Evolutionary conservation across 92 coral and sea anemone genomes (phyloP).

Genomic region (Porites cylindrica): DNA sequence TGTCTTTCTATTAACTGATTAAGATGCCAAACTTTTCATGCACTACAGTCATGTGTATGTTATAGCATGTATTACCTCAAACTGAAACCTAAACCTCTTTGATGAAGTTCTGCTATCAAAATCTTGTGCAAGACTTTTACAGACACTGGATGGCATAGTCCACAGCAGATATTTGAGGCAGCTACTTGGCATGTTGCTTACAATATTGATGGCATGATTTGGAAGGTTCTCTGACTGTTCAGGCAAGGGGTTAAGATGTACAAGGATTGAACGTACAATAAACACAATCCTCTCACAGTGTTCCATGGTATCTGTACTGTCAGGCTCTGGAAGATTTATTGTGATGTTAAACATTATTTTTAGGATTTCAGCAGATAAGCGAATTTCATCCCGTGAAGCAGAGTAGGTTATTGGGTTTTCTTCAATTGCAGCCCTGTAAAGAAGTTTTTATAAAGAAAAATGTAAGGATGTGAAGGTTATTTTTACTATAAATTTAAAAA

Average conservation of each 20-base stretch:
- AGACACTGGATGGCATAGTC: conserved; percentile 84
- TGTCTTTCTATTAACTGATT: too few species aligned
- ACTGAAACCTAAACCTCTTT: conserved; percentile 50
- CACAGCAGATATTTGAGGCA: conserved; percentile 78
- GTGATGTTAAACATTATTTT: conserved; percentile 91
- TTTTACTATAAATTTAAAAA: not conserved
- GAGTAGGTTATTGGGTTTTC: conserved; percentile 67
- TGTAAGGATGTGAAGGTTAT: not conserved
- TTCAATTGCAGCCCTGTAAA: conserved; percentile 73
- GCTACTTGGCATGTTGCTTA: conserved; percentile 85
- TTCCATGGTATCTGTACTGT: conserved; percentile 70
- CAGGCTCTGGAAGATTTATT: conserved; percentile 74
- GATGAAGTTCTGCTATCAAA: conserved; percentile 52
- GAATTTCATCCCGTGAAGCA: conserved; percentile 70
- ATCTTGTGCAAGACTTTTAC: conserved; percentile 77
- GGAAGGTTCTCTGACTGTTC: conserved; percentile 82
- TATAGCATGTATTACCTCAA: conserved; percentile 35
- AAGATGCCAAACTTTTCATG: too few species aligned
- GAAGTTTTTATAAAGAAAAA: not conserved
- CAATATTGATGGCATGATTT: conserved; percentile 86
- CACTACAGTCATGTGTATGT: too few species aligned
- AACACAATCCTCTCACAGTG: conserved; percentile 86
- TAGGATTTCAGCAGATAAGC: conserved; percentile 84
- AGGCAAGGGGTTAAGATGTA: conserved; percentile 62
- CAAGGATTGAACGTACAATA: conserved; percentile 78